phyloP scores from a whole-genome alignment of 2,888 invertebrate species.

The Drosophila ustulata region DNA sequence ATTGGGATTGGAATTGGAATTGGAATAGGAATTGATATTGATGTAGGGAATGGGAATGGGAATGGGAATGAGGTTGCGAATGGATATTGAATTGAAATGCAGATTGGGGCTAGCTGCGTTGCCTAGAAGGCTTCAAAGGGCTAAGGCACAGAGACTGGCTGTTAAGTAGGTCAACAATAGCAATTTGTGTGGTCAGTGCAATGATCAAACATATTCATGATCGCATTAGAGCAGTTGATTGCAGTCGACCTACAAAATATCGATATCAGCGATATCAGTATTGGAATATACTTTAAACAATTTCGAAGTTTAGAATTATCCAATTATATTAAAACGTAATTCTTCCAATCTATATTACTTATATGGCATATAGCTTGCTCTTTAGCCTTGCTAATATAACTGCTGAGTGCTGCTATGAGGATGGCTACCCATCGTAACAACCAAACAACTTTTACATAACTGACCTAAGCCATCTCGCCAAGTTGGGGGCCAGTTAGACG shows the following conservation, averaged over 20 bases:
- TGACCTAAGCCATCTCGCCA: constrained; percentile 64
- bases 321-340: too few relatives aligned
- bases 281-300: too few relatives aligned
- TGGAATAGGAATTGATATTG: constrained; percentile 13
- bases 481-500: constrained; percentile 46
- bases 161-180: constrained; percentile 69
- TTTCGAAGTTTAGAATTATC: too few relatives aligned
- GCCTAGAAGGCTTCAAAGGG: constrained; percentile 47
- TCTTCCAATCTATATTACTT: too few relatives aligned
- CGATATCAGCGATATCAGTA: not conserved
- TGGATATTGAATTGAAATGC: constrained; percentile 28
- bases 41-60: constrained; percentile 13
- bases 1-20: not conserved
- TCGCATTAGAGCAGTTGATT: constrained; percentile 31
- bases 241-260: constrained; percentile 6
- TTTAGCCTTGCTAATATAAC: not conserved
- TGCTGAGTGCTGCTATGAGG: not conserved
- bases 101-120: constrained; percentile 40
- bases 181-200: constrained; percentile 17
- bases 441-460: constrained; percentile 61
- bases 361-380: too few relatives aligned
- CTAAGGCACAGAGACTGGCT: constrained; percentile 35
- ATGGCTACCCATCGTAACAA: not conserved
- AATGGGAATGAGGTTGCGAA: constrained; percentile 12
- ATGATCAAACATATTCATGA: constrained; percentile 39